Conservation (phyloP, 1,140 invertebrate genomes). For the Drosophila lowei region DNA sequence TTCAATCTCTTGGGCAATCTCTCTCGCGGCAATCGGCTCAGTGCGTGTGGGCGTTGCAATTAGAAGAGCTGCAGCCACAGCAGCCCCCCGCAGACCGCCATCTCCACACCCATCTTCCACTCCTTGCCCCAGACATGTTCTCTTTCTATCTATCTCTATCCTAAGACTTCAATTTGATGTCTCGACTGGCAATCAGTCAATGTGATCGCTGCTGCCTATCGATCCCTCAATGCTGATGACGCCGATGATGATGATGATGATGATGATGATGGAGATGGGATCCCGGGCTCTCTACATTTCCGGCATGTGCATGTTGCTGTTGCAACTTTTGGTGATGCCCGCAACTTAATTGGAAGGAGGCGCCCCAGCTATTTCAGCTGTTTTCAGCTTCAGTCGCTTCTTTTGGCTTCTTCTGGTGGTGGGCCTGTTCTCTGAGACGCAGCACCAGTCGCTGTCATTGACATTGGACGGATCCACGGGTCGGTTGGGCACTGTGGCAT, state of each 20-base stretch:
- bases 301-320: slow-evolving; percentile 46
- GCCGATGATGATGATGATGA: slow-evolving; percentile 12
- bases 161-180: slow-evolving; percentile 51
- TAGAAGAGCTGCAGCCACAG: slow-evolving; percentile 50
- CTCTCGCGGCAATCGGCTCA: slow-evolving; percentile 33
- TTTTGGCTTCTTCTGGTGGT: slow-evolving; percentile 8
- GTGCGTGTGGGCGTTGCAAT: slow-evolving; percentile 78
- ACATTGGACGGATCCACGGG: slow-evolving; percentile 51
- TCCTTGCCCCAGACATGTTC: slow-evolving; percentile 57
- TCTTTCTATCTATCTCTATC: too few relatives aligned
- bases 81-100: slow-evolving; percentile 1
- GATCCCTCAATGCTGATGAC: slow-evolving; percentile 2
- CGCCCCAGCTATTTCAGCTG: slow-evolving; percentile 21
- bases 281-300: too few relatives aligned
- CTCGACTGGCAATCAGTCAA: slow-evolving; percentile 65
- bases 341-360: slow-evolving; percentile 57
- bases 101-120: neutral
- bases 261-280: too few relatives aligned
- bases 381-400: neutral
- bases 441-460: slow-evolving; percentile 59
- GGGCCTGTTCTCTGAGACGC: slow-evolving; percentile 20
- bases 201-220: slow-evolving; percentile 47
- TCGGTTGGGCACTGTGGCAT: neutral
- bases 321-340: slow-evolving; percentile 32
- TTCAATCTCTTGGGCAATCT: slow-evolving; percentile 69